phyloP scores from a whole-genome alignment of 2,113 vertebrate genomes.

The Hyla sarda region DNA sequence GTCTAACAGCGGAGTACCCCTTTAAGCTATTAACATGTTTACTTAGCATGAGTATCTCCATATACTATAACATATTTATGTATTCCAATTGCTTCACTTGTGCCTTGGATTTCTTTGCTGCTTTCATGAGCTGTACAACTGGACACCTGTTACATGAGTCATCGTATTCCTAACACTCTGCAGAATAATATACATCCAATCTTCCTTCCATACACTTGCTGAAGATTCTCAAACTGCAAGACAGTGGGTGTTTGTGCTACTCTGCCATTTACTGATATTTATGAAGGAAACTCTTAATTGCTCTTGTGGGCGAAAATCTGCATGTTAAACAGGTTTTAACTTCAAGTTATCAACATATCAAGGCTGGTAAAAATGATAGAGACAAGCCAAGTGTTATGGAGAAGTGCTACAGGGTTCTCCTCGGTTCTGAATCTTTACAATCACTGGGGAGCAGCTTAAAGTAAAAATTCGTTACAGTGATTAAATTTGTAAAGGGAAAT shows the following conservation, averaged over 20 bases:
- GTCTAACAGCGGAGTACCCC: too few relatives aligned
- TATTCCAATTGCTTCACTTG: neutral
- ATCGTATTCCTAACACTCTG: conserved; percentile 12
- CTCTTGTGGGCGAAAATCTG: conserved; percentile 52
- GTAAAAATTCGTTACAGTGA: conserved; percentile 1
- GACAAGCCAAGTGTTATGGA: neutral
- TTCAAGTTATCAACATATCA: conserved; percentile 41
- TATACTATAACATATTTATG: neutral
- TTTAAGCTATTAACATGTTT: neutral
- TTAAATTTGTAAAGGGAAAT: neutral
- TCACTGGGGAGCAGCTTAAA: neutral
- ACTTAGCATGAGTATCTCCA: too few relatives aligned
- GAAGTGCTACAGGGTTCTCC: neutral
- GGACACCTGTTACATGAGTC: conserved; percentile 54
- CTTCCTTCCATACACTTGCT: conserved; percentile 1
- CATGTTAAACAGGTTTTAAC: conserved; percentile 53
- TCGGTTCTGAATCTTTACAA: neutral
- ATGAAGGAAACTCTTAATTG: conserved; percentile 56
- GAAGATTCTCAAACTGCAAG: conserved; percentile 43
- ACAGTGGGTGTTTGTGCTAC: conserved; percentile 57
- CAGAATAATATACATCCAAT: conserved; percentile 34
- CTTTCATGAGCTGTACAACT: conserved; percentile 19
- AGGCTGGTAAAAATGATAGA: conserved; percentile 19
- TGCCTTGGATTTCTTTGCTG: conserved; percentile 13
- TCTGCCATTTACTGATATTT: conserved; percentile 55